Evolutionary conservation across 2,888 invertebrate species (phyloP), one percentile per base, ranked within the genome.

Genomic region (Chloroclystis v-ata): DNA sequence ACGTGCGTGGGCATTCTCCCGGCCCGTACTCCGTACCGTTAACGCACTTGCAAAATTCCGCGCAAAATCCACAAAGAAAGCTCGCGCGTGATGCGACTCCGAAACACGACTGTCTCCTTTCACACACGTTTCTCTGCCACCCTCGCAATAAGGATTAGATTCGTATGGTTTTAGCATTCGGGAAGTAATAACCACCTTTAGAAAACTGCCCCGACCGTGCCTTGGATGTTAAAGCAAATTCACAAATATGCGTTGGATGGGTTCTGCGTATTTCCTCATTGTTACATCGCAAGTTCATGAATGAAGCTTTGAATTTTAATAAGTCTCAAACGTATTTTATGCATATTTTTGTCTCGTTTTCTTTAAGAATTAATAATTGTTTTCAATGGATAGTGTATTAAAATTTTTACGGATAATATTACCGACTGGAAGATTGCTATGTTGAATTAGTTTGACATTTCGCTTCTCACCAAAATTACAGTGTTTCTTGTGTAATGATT

Each of bases 241-340:
- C 72, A 83, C 85, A 72, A 84, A 83, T 76, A 75, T 75, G 69
- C 72, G 67, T 72, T 70, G 70, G 73, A 78, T 73, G 71, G 72
- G 72, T 85, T 85, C 86, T 74, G 73, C 76, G 83, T 84, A 86
- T 83, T 83, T 86, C 83, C 83, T 85, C 73, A 82, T 83, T 82
- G 82, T 79, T 74, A 65, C 63, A 72, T 62, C 65, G 67, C 67
- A 66, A 63, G 70, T 65, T 77, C 68, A 76, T 84, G 82, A 84
- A 84, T 84, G 84, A 65, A 78, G 72, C 61, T 58, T 65, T 71
- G 82, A 78, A 84, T 82, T 67, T 73, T 77, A 76, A 84, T 45
- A 30, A 42, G 49, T 26, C 37, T 2, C 10, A 16, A 32, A 37
- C 40, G 10, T 33, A 43, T 48, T 48, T 47, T 35, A 35, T 33